These are phyloP conservation scores for Oscheius sp. DNA, from an alignment of 2,888 invertebrate species.

Conservation along the genomic window DNA sequence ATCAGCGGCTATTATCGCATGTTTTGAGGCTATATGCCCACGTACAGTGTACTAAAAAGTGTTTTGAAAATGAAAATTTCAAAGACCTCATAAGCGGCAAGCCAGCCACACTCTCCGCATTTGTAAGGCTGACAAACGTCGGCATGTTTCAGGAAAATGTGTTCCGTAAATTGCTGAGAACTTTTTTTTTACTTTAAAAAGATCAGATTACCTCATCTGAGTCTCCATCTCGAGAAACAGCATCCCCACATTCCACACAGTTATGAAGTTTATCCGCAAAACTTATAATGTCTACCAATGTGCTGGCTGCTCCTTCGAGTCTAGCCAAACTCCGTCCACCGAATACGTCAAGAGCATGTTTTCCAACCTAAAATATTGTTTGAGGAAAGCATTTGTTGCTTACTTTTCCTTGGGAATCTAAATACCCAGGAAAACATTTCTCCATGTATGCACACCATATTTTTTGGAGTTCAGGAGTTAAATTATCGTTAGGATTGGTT, in stretches of 20 bases:
- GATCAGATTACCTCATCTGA: constrained; percentile 8
- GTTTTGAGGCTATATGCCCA: background rate
- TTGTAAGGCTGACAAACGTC: constrained; percentile 5
- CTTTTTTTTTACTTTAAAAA: background rate
- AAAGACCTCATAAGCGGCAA: constrained; percentile 12
- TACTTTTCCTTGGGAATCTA: constrained; percentile 20
- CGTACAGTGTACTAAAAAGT: constrained; percentile 1
- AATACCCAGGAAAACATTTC: constrained; percentile 57
- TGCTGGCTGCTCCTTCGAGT: background rate
- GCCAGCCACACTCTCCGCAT: constrained; percentile 15
- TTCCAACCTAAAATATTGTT: constrained; percentile 7
- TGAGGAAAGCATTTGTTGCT: no score
- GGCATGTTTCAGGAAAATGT: constrained; percentile 12
- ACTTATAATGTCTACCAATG: background rate
- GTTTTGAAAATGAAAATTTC: no score
- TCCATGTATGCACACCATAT: constrained; percentile 62
- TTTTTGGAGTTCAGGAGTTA: constrained; percentile 58
- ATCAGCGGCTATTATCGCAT: constrained; percentile 10
- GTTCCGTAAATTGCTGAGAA: constrained; percentile 10
- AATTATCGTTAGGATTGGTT: constrained; percentile 50
- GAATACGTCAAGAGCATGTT: constrained; percentile 7
- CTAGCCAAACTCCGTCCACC: constrained; percentile 14
- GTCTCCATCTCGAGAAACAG: background rate
- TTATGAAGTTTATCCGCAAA: constrained; percentile 12
- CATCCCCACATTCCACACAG: constrained; percentile 23